These are phyloP conservation scores for Mionectes macconnelli DNA, from an alignment of 2,113 vertebrate species.

Conservation along the genomic window DNA sequence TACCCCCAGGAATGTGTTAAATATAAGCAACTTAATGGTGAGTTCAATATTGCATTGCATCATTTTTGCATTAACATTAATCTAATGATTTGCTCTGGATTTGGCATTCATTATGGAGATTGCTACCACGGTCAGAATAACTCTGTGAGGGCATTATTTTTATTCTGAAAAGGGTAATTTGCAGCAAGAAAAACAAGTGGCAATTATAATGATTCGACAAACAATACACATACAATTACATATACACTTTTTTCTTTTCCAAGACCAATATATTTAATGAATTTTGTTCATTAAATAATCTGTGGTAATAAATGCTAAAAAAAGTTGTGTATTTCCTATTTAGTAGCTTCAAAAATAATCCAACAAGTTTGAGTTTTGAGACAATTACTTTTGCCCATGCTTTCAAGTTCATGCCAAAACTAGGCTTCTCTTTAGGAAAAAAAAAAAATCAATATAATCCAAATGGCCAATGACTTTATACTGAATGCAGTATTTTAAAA, in stretches of 20 bases:
- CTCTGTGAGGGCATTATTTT: neutral
- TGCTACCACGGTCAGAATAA: neutral
- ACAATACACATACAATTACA: neutral
- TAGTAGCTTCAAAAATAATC: neutral
- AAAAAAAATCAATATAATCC: neutral
- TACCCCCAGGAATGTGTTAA: neutral
- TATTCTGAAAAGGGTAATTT: neutral
- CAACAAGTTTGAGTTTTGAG: neutral
- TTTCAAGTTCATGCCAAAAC: neutral
- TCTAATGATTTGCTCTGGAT: neutral
- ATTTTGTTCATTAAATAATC: neutral
- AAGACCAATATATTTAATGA: neutral
- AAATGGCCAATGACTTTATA: neutral
- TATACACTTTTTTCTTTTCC: neutral
- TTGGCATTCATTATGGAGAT: neutral
- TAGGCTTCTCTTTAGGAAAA: neutral
- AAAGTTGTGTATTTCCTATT: neutral
- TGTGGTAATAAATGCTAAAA: neutral
- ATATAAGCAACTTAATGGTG: neutral
- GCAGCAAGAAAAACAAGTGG: neutral
- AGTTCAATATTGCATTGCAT: neutral
- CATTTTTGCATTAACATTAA: neutral
- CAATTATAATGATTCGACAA: neutral
- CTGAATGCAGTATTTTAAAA: slow-evolving; percentile 17
- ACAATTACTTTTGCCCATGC: neutral